These are phyloP conservation scores for Philhelius pedissequus DNA, from an alignment of 2,888 invertebrate genomes.

Conservation along the genomic window DNA sequence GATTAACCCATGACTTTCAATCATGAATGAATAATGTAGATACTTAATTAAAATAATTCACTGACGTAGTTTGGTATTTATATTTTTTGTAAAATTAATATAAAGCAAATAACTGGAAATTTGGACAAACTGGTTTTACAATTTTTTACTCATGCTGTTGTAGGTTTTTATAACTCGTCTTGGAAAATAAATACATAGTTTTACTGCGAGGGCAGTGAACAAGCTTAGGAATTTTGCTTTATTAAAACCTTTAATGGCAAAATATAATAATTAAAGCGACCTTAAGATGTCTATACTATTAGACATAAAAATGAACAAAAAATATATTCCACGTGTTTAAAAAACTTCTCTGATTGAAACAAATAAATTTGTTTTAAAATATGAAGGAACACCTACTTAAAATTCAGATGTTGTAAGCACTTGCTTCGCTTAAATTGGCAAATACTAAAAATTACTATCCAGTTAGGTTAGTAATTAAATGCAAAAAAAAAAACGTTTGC, in stretches of 20 bases:
- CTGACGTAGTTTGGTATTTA: background rate
- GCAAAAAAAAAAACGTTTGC: too few relatives aligned
- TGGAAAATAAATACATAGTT: background rate
- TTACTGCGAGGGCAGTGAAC: background rate
- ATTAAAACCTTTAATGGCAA: background rate
- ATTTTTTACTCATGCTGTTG: background rate
- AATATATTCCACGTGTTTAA: too few relatives aligned
- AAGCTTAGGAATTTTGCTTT: background rate
- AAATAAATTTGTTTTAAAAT: too few relatives aligned
- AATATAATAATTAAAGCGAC: too few relatives aligned
- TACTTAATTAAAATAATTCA: slow-evolving; percentile 25
- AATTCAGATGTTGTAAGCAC: too few relatives aligned
- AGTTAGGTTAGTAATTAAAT: too few relatives aligned
- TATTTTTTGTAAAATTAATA: background rate
- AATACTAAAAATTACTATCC: too few relatives aligned
- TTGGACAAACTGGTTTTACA: background rate
- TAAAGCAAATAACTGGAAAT: background rate
- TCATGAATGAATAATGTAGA: slow-evolving; percentile 17
- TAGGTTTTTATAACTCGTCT: background rate
- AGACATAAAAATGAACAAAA: too few relatives aligned
- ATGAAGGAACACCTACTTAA: too few relatives aligned
- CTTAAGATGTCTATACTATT: too few relatives aligned
- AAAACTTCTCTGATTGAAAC: too few relatives aligned
- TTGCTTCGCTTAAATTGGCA: too few relatives aligned
- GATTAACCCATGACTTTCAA: slow-evolving; percentile 39